phyloP scores from a whole-genome alignment of 1,140 invertebrate genomes.

The Solenopsis invicta region DNA sequence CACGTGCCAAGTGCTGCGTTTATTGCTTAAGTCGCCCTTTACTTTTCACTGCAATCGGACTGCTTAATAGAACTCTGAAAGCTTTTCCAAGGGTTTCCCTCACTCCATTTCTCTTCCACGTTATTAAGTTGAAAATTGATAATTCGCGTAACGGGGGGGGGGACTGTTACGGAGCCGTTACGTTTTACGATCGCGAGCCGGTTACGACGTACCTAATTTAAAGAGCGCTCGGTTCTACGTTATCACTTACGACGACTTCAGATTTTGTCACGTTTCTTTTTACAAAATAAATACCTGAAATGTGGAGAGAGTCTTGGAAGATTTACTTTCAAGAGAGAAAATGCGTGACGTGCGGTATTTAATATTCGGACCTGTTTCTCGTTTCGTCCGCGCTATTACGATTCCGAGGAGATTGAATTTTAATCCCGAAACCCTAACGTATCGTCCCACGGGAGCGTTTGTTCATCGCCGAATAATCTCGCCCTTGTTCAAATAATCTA shows the following conservation, averaged over 20 bases:
- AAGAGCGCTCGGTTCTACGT: background rate
- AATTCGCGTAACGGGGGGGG: background rate
- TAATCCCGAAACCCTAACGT: background rate
- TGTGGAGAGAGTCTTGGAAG: background rate
- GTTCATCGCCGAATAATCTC: conserved; percentile 55
- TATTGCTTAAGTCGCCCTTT: conserved; percentile 5
- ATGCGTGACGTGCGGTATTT: background rate
- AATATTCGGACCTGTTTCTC: background rate
- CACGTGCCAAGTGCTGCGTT: background rate
- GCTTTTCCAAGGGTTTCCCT: background rate
- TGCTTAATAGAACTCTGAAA: conserved; percentile 42
- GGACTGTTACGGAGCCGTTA: conserved; percentile 31
- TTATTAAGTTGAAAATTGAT: conserved; percentile 61
- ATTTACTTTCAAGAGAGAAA: background rate
- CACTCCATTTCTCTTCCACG: conserved; percentile 11
- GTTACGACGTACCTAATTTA: conserved; percentile 62
- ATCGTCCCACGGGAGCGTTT: conserved; percentile 26
- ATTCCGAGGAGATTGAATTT: conserved; percentile 30
- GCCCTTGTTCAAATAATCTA: conserved; percentile 53
- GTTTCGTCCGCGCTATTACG: background rate
- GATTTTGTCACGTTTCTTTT: background rate
- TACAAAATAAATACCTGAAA: background rate
- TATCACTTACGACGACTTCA: conserved; percentile 5
- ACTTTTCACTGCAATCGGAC: conserved; percentile 35
- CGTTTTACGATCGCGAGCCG: conserved; percentile 10